Conservation (phyloP, 2,888 invertebrate genomes). For the Lasioglossum oenotherae region DNA sequence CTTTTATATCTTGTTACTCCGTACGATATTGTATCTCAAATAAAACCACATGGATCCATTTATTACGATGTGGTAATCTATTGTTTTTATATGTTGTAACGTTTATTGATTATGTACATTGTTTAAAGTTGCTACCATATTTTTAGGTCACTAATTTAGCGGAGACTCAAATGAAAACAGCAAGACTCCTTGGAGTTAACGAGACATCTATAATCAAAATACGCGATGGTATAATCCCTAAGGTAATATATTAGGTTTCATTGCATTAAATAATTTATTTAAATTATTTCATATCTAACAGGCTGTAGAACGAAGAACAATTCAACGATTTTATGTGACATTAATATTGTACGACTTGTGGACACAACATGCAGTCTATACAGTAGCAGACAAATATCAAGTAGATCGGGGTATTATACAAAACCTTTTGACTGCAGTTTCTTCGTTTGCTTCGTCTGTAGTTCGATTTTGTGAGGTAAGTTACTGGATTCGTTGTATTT, state of each 20-base stretch:
- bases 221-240: constrained; percentile 78
- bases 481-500: constrained; percentile 9
- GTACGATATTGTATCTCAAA: constrained; percentile 87
- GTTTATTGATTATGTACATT: constrained; percentile 11
- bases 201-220: constrained; percentile 86
- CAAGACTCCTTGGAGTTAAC: constrained; percentile 90
- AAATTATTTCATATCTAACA: constrained; percentile 74
- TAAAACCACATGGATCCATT: constrained; percentile 85
- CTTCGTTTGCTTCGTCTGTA: constrained; percentile 91
- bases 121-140: constrained; percentile 40
- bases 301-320: constrained; percentile 87
- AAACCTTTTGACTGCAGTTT: constrained; percentile 89
- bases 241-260: constrained; percentile 67
- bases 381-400: constrained; percentile 89
- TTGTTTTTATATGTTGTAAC: constrained; percentile 40
- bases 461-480: constrained; percentile 90
- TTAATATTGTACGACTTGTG: constrained; percentile 93
- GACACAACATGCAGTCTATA: constrained; percentile 88
- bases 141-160: constrained; percentile 88
- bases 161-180: constrained; percentile 87
- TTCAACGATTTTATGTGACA: constrained; percentile 93
- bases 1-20: constrained; percentile 95
- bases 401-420: constrained; percentile 93
- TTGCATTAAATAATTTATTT: constrained; percentile 13
- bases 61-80: constrained; percentile 88